A percentile compares a stretch with the other conserved stretches of the same genome.
Evolutionary conservation across 2,797 vertebrate species (phyloP).

Genomic region (Fistularia commersonii): DNA sequence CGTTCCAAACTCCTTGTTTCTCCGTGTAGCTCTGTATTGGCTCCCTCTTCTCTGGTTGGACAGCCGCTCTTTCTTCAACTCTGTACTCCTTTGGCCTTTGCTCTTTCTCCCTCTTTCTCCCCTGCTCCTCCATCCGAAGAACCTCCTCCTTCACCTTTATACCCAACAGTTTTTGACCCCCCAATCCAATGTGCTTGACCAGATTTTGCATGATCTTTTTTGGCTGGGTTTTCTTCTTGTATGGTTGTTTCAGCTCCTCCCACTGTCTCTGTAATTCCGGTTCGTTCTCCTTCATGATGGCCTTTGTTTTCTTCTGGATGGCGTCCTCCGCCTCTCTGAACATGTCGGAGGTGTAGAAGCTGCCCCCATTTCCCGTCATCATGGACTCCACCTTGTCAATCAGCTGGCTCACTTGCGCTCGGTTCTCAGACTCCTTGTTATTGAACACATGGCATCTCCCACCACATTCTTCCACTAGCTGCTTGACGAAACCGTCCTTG

Average conservation of each 20-base stretch:
- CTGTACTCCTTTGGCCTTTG: background rate
- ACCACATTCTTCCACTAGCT: background rate
- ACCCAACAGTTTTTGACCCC: background rate
- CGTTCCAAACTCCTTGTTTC: background rate
- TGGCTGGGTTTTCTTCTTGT: background rate
- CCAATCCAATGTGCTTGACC: background rate
- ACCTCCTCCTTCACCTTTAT: background rate
- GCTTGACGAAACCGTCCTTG: rapidly evolving
- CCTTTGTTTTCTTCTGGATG: constrained; percentile 20
- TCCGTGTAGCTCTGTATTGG: constrained; percentile 1
- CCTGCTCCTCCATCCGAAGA: constrained; percentile 44
- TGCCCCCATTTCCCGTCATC: constrained; percentile 1
- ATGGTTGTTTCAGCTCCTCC: background rate
- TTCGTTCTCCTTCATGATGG: constrained; percentile 9
- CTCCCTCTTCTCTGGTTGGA: background rate
- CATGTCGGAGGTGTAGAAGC: constrained; percentile 25
- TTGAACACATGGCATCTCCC: constrained; percentile 37
- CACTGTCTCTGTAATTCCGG: constrained; percentile 1
- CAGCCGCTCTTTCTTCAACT: too few relatives aligned
- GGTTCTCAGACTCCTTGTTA: constrained; percentile 14
- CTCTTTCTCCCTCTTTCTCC: constrained; percentile 33
- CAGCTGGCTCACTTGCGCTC: constrained; percentile 32
- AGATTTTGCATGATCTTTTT: background rate
- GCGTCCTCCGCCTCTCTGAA: constrained; percentile 26
- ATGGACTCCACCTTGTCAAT: constrained; percentile 10